Evolutionary conservation across 2,888 invertebrate genomes (phyloP).

Genomic region (Acanthacorydalis orientalis): DNA sequence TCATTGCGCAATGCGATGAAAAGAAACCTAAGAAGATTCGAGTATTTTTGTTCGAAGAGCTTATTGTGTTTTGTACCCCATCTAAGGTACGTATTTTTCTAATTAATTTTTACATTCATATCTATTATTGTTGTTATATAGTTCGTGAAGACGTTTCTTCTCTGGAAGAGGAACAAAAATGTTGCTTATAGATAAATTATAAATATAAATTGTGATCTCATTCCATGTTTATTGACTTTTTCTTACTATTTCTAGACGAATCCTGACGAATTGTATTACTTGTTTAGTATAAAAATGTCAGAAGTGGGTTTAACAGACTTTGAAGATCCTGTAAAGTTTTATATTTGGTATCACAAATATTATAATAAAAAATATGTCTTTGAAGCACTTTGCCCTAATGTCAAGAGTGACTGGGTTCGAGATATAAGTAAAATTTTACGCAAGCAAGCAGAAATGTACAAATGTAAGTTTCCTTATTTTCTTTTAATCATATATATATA

Average conservation of each 20-base stretch:
- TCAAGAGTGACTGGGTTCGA: slow-evolving; percentile 3
- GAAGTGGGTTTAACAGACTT: slow-evolving; percentile 5
- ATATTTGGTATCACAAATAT: slow-evolving; percentile 6
- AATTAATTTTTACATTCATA: neutral
- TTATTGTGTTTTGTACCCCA: slow-evolving; percentile 4
- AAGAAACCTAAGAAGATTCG: neutral
- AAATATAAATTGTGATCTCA: no score
- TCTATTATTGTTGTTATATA: neutral
- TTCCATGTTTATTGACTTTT: neutral
- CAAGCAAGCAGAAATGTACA: slow-evolving; percentile 4
- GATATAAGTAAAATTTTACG: slow-evolving; percentile 3
- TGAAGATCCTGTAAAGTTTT: slow-evolving; percentile 3
- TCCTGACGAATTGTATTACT: neutral
- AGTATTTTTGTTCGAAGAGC: slow-evolving; percentile 6
- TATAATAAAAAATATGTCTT: slow-evolving; percentile 3
- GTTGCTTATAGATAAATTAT: no score
- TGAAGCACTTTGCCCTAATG: slow-evolving; percentile 1
- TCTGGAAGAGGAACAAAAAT: no score
- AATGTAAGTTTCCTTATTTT: neutral
- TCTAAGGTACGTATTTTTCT: slow-evolving; percentile 3
- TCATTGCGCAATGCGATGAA: neutral
- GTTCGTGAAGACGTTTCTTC: no score
- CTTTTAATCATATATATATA: neutral
- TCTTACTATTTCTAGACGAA: neutral
- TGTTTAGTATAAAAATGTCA: slow-evolving; percentile 5